Conservation (phyloP, 2,113 vertebrate genomes). For the Paramormyrops kingsleyae region DNA sequence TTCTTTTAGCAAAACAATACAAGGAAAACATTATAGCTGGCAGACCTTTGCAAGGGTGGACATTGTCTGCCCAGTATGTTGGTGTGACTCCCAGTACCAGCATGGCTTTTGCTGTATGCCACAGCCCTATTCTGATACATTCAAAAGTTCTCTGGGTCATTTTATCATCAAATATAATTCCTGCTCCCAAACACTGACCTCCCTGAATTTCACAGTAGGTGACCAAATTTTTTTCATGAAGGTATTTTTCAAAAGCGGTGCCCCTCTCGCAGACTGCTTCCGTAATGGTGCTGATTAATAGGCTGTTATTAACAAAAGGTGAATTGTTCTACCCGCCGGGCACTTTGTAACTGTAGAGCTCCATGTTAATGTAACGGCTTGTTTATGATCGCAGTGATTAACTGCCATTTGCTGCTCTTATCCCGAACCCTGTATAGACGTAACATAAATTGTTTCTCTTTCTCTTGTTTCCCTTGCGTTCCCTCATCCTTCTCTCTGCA, state of each 20-base stretch:
- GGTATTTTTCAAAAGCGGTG: slow-evolving; percentile 54
- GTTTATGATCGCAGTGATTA: slow-evolving; percentile 61
- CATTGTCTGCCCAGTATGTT: not conserved
- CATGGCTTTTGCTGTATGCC: not conserved
- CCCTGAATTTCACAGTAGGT: slow-evolving; percentile 50
- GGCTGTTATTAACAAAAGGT: slow-evolving; percentile 62
- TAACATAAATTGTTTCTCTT: slow-evolving; percentile 46
- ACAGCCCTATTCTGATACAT: not conserved
- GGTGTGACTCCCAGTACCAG: slow-evolving; percentile 8
- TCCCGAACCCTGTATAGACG: slow-evolving; percentile 51
- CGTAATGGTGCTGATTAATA: slow-evolving; percentile 62
- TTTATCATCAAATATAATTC: slow-evolving; percentile 55
- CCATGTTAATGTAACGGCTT: slow-evolving; percentile 56
- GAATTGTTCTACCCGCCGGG: slow-evolving; percentile 51
- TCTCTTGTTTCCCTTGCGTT: slow-evolving; percentile 22
- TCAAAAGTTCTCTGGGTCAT: slow-evolving; percentile 17
- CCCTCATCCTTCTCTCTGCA: slow-evolving; percentile 27
- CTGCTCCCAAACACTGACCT: slow-evolving; percentile 52
- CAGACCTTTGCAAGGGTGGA: not conserved
- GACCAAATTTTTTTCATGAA: slow-evolving; percentile 59
- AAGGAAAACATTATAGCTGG: not conserved
- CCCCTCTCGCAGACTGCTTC: slow-evolving; percentile 44
- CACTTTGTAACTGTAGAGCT: slow-evolving; percentile 50
- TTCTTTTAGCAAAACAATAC: not conserved
- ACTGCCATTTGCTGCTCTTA: slow-evolving; percentile 54